phyloP scores from a whole-genome alignment of 2,113 vertebrate species.

The Cygnus atratus region DNA sequence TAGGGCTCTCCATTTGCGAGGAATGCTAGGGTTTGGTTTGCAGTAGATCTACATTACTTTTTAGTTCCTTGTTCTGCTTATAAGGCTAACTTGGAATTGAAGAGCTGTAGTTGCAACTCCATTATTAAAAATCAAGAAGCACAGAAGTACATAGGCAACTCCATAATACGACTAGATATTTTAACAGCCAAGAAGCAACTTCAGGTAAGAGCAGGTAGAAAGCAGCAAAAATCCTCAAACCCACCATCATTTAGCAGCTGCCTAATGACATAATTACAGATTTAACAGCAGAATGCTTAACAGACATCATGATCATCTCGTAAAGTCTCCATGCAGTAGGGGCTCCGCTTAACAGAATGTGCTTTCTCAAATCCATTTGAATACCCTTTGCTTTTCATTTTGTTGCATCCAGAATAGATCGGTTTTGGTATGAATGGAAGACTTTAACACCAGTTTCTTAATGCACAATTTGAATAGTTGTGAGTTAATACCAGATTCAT shows the following conservation, averaged over 20 bases:
- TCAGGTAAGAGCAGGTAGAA: not conserved
- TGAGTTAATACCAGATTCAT: not conserved
- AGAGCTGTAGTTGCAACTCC: not conserved
- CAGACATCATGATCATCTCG: not conserved
- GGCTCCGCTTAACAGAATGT: not conserved
- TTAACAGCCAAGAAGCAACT: not conserved
- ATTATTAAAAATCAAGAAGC: not conserved
- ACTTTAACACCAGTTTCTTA: not conserved
- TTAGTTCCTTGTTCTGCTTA: not conserved
- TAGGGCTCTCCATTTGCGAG: not conserved
- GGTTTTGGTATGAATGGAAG: not conserved
- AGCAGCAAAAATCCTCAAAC: not conserved
- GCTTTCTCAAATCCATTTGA: not conserved
- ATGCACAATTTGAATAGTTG: not conserved
- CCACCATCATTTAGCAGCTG: not conserved
- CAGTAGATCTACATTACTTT: not conserved
- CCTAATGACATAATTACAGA: slow-evolving; percentile 12
- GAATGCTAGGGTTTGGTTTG: not conserved
- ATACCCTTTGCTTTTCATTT: not conserved
- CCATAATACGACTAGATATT: not conserved
- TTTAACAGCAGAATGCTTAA: not conserved
- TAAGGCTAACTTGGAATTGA: not conserved
- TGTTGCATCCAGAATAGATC: not conserved
- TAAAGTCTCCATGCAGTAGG: not conserved
- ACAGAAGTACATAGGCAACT: not conserved